Conservation (phyloP, 2,888 invertebrate species). For the Scelioninae gen. 1 region DNA sequence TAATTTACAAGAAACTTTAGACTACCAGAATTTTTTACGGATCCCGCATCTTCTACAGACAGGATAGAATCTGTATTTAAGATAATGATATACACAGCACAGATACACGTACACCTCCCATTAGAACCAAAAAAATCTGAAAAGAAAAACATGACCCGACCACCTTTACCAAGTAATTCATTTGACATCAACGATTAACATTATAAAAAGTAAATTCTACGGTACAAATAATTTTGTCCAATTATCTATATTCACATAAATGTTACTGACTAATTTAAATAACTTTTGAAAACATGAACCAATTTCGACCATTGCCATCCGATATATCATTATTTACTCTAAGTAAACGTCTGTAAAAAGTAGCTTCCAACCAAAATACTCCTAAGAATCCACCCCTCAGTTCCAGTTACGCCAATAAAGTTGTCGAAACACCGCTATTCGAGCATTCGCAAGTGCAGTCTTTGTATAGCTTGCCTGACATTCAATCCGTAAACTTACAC, state of each 20-base stretch:
- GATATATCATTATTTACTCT: slow-evolving; percentile 46
- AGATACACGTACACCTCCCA: neutral
- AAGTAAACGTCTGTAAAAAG: slow-evolving; percentile 43
- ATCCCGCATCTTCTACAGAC: slow-evolving; percentile 30
- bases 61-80: slow-evolving; percentile 44
- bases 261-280: slow-evolving; percentile 21
- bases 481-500: slow-evolving; percentile 72
- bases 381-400: slow-evolving; percentile 11
- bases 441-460: slow-evolving; percentile 10
- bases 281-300: slow-evolving; percentile 32
- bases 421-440: slow-evolving; percentile 1
- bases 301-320: slow-evolving; percentile 3
- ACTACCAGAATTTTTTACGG: slow-evolving; percentile 61
- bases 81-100: slow-evolving; percentile 48
- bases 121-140: slow-evolving; percentile 35
- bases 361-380: slow-evolving; percentile 17
- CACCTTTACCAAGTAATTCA: slow-evolving; percentile 27
- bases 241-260: slow-evolving; percentile 29
- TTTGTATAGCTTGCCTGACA: slow-evolving; percentile 30
- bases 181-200: slow-evolving; percentile 43
- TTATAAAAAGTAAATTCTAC: slow-evolving; percentile 24
- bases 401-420: slow-evolving; percentile 32
- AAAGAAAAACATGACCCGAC: neutral
- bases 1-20: slow-evolving; percentile 61
- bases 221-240: slow-evolving; percentile 27